Evolutionary conservation across 2,797 vertebrate species (phyloP), one percentile per base, ranked within the genome.

Genomic region (Clarias platycephalus): DNA sequence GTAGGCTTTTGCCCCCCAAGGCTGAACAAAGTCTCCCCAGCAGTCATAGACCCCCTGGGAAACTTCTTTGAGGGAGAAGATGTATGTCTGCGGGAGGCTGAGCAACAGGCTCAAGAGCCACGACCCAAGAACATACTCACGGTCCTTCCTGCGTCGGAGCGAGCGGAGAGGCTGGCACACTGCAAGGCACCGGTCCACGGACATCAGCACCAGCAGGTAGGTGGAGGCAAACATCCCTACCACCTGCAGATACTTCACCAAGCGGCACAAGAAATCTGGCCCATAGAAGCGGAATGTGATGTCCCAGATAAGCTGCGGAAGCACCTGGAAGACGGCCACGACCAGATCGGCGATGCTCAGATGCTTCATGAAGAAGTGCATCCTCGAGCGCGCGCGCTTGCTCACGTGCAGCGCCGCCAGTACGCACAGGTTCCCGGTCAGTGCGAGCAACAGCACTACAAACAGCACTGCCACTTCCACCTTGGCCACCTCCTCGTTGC

Each of bases 301-400:
- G 75, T 86, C 97, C 98, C 98, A 99, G 18, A 99, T 96, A 83
- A 99, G 97, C 86, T 99, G 98, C 0, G 98, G 98, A 60, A 99
- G 94, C 28, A 99, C 97, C 92, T 99, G 98, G 85, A 99, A 99
- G 83, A 99, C 70, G 0, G 98, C 98, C 84, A 99, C 98, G 2
- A 97, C 96, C 76, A 99, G 93, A 90, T 99, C 98, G 0, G 98
- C 98, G 62, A 99, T 97, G 93, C 98, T 99, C 86, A 99, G 90
- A 92, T 99, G 98, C 90, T 98, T 98, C 96, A 99, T 99, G 93
- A 99, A 99, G 91, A 96, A 99, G 87, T 98, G 97, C 96, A 99
- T 98, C 91, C 98, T 96, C 58, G 97, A 97, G 81, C 96, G 95
- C 84, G 96, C 95, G 92, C 95, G 96, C 85, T 97, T 96, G 90